phyloP scores from a whole-genome alignment of 2,113 vertebrate genomes.

The Scomber colias region DNA sequence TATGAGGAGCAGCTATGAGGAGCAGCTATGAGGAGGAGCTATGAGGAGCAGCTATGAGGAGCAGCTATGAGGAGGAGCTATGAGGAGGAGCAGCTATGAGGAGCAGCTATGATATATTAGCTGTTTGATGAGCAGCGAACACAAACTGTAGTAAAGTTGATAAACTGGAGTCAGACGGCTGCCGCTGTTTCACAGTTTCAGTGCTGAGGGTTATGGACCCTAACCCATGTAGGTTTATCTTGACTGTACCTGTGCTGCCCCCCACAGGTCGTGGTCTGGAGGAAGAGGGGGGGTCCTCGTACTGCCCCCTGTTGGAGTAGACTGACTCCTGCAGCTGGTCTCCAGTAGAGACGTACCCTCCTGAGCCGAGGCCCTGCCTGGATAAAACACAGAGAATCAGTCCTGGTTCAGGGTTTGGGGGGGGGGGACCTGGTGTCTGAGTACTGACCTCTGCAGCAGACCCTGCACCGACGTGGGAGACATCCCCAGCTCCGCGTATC shows the following conservation, averaged over 20 bases:
- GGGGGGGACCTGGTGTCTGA: background rate
- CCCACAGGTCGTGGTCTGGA: slow-evolving; percentile 94
- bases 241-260: slow-evolving; percentile 91
- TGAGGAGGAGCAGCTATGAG: too few relatives aligned
- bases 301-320: slow-evolving; percentile 89
- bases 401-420: background rate
- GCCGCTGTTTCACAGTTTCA: too few relatives aligned
- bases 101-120: too few relatives aligned
- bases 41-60: too few relatives aligned
- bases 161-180: too few relatives aligned
- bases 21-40: too few relatives aligned
- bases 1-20: too few relatives aligned
- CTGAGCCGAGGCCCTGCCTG: slow-evolving; percentile 88
- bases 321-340: slow-evolving; percentile 89
- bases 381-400: slow-evolving; percentile 24
- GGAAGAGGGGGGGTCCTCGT: slow-evolving; percentile 89
- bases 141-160: too few relatives aligned
- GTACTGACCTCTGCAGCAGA: slow-evolving; percentile 89
- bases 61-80: too few relatives aligned
- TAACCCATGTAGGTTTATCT: too few relatives aligned
- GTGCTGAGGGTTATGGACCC: too few relatives aligned
- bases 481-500: slow-evolving; percentile 93
- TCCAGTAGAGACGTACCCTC: slow-evolving; percentile 85
- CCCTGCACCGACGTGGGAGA: slow-evolving; percentile 89
- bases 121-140: too few relatives aligned